Conservation (phyloP, 2,113 vertebrate genomes). For the Neoarius graeffei region DNA sequence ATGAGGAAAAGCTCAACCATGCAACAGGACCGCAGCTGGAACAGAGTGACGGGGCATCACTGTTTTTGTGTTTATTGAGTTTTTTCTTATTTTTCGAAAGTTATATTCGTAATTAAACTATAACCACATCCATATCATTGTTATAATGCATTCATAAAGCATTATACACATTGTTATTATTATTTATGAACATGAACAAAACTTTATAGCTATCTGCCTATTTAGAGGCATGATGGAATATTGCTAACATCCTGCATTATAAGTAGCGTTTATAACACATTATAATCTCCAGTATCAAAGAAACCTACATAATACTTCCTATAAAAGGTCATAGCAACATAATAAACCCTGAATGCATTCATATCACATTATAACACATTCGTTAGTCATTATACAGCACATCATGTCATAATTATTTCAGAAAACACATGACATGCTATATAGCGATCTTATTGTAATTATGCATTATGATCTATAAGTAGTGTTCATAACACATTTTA, state of each 20-base stretch:
- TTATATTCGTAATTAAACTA: background rate
- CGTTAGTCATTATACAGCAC: background rate
- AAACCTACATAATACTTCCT: background rate
- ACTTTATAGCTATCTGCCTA: background rate
- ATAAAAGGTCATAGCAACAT: background rate
- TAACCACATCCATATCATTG: background rate
- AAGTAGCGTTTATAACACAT: background rate
- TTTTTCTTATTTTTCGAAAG: too few species aligned
- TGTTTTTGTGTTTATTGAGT: background rate
- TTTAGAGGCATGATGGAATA: background rate
- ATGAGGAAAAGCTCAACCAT: slow-evolving; percentile 64
- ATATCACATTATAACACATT: background rate
- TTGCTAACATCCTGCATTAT: background rate
- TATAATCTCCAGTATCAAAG: background rate
- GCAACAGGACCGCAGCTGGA: slow-evolving; percentile 62
- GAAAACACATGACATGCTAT: background rate
- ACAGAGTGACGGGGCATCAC: slow-evolving; percentile 69
- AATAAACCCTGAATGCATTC: background rate
- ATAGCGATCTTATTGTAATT: background rate
- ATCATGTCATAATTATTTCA: background rate
- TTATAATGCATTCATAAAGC: background rate
- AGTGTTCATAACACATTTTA: background rate
- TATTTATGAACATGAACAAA: background rate
- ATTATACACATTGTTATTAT: background rate
- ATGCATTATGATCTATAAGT: background rate